Conservation (phyloP, 1,140 invertebrate genomes). For the Drosophila virilis region DNA sequence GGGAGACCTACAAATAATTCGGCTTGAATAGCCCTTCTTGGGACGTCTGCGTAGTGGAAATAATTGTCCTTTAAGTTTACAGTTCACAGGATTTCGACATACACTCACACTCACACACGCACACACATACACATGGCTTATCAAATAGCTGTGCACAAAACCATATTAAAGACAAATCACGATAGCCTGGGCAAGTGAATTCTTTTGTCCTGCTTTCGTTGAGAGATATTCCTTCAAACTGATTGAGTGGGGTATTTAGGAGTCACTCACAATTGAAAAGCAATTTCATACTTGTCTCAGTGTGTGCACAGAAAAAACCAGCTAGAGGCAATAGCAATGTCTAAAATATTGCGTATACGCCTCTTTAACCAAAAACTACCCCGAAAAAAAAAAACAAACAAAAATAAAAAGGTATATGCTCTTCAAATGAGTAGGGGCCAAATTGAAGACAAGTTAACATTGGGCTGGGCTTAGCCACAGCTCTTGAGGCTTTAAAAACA, state of each 20-base stretch:
- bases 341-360: slow-evolving; percentile 34
- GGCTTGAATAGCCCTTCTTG: slow-evolving; percentile 5
- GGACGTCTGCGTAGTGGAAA: slow-evolving; percentile 21
- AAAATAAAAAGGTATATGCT: slow-evolving; percentile 8
- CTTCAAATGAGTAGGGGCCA: neutral
- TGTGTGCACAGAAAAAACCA: neutral
- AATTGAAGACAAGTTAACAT: slow-evolving; percentile 12
- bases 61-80: slow-evolving; percentile 41
- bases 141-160: slow-evolving; percentile 26
- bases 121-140: slow-evolving; percentile 15
- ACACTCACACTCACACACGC: neutral
- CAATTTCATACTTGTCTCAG: slow-evolving; percentile 29
- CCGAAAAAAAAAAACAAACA: neutral
- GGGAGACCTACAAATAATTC: neutral
- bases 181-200: slow-evolving; percentile 7
- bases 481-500: slow-evolving; percentile 15
- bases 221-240: slow-evolving; percentile 17
- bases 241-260: slow-evolving; percentile 37
- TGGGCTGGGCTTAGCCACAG: neutral
- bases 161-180: slow-evolving; percentile 26
- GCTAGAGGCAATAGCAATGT: neutral
- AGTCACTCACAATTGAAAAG: slow-evolving; percentile 37
- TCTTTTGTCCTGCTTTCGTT: slow-evolving; percentile 14
- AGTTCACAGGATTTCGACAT: slow-evolving; percentile 25
- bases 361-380: neutral